A percentile compares a stretch with the other conserved stretches of the same genome.
These are phyloP conservation scores for Pyrocoelia pectoralis DNA, from an alignment of 2,888 invertebrate species.

Conservation along the genomic window DNA sequence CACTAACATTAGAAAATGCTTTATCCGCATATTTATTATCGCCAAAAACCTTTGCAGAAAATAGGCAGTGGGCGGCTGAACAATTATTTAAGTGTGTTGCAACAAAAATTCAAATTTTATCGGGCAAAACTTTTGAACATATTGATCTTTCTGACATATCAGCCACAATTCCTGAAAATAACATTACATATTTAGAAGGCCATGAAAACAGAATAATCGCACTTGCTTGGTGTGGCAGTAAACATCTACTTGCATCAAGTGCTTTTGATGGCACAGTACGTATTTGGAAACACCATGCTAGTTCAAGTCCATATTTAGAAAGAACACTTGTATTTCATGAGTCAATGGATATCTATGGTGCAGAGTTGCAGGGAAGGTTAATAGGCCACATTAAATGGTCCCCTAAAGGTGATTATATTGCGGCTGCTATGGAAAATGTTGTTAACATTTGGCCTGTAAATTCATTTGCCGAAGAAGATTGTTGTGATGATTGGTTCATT, in stretches of 20 bases:
- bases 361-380: constrained; percentile 62
- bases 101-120: constrained; percentile 55
- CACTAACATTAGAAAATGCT: constrained; percentile 66
- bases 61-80: constrained; percentile 69
- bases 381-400: constrained; percentile 64
- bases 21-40: constrained; percentile 68
- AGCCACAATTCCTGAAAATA: constrained; percentile 55
- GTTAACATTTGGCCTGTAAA: constrained; percentile 67
- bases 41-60: constrained; percentile 60
- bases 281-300: constrained; percentile 62
- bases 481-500: constrained; percentile 56
- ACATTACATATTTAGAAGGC: constrained; percentile 60
- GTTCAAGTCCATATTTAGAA: constrained; percentile 57
- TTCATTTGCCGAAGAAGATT: constrained; percentile 45
- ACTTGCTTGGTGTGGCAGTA: constrained; percentile 60
- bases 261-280: constrained; percentile 70
- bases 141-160: constrained; percentile 64
- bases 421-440: constrained; percentile 65
- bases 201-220: constrained; percentile 64
- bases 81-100: constrained; percentile 65
- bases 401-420: constrained; percentile 63
- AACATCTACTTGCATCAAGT: constrained; percentile 63
- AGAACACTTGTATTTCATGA: constrained; percentile 65
- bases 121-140: constrained; percentile 54
- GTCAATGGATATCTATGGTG: constrained; percentile 61